Evolutionary conservation across 2,797 vertebrate species (phyloP), one percentile per base, ranked within the genome.

Genomic region (Nannoperca obscura): DNA sequence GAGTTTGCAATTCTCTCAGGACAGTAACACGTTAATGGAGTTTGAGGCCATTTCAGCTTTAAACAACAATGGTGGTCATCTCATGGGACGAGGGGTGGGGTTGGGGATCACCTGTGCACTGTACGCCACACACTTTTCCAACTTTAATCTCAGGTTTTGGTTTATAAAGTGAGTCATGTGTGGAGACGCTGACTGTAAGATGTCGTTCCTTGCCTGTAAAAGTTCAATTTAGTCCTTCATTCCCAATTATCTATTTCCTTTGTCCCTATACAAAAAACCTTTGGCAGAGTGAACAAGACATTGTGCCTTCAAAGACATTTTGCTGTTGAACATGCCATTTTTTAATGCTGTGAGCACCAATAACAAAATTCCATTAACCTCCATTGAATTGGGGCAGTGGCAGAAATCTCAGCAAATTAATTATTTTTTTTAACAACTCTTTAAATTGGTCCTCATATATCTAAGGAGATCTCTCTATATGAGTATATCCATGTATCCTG

Each of bases 1-100:
- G 71, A 70, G 12, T 77, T 79, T 78, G n/a, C 13, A 22, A 47
- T 80, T 69, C 79, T 36, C 75, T 9, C 10, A 52, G 84, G 84
- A 61, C 3, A 3, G 52, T 49, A 70, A 53, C 42, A 34, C 22
- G 34, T 64, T 74, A 66, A 81, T 80, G 68, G 71, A 50, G 52
- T 46, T 40, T 65, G 65, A 84, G 44, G 72, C 72, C 49, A 52
- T 81, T 78, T 66, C 19, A 50, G 73, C 32, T 2, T 60, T 49
- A 78, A n/a, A 68, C 12, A 40, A 44, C 42, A 42, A 15, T 8
- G 27, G 7, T 58, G 30, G 40, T 58, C 36, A 49, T 42, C n/a
- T n/a, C n/a, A n/a, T n/a, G n/a, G n/a, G n/a, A n/a, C n/a, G n/a
- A n/a, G n/a, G n/a, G n/a, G n/a, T n/a, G n/a, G n/a, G n/a, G n/a